phyloP scores from a whole-genome alignment of 2,797 vertebrate species.

The Graptemys geographica region DNA sequence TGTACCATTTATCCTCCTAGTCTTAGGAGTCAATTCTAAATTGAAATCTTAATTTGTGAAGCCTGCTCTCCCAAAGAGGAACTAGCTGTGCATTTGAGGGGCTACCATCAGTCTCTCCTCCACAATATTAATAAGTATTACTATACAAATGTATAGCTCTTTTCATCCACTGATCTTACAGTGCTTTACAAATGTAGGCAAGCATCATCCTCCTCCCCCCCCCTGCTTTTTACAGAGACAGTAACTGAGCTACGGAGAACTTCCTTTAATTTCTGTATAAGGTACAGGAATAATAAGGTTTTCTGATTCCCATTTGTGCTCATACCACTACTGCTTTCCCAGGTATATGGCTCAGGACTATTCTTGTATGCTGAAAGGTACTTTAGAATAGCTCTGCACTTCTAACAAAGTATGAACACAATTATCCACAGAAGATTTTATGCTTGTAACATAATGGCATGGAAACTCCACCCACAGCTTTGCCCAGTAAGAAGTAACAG shows the following conservation, averaged over 20 bases:
- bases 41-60: background rate
- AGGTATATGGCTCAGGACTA: background rate
- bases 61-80: background rate
- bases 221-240: accelerated
- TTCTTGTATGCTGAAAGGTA: background rate
- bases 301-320: background rate
- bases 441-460: accelerated
- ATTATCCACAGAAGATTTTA: background rate
- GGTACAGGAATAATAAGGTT: background rate
- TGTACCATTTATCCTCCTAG: background rate
- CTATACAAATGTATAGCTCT: accelerated
- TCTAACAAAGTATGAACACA: background rate
- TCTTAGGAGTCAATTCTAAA: background rate
- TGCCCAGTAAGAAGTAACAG: background rate
- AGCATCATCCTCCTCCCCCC: background rate
- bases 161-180: background rate
- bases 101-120: no score
- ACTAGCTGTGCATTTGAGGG: background rate
- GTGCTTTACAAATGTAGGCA: background rate
- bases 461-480: background rate
- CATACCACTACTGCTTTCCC: background rate
- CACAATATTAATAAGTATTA: background rate
- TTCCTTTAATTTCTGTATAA: background rate
- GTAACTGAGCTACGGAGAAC: background rate
- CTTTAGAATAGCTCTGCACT: background rate